phyloP scores from a whole-genome alignment of 2,113 vertebrate species.

The Embiotoca jacksoni region DNA sequence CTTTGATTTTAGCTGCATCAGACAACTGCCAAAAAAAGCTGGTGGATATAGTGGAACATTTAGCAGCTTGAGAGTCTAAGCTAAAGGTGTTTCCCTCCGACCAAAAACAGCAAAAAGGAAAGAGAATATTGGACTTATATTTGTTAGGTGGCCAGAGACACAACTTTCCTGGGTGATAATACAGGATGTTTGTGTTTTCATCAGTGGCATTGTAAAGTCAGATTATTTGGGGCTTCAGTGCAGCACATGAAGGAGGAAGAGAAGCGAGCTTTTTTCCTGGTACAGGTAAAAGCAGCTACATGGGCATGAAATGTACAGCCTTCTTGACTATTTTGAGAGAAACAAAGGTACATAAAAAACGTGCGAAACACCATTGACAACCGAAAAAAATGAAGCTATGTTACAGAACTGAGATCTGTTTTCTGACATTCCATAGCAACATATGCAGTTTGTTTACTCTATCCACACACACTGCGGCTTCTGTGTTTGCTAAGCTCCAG shows the following conservation, averaged over 20 bases:
- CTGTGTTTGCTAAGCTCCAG: neutral
- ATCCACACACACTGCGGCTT: neutral
- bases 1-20: neutral
- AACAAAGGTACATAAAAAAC: neutral
- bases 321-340: neutral
- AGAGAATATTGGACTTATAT: neutral
- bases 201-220: neutral
- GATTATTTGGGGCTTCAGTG: neutral
- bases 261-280: too few species aligned
- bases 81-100: too few species aligned
- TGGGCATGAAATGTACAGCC: neutral
- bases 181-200: neutral
- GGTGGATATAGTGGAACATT: neutral
- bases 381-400: too few species aligned
- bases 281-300: neutral
- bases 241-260: too few species aligned
- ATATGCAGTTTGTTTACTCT: neutral
- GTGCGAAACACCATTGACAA: too few species aligned
- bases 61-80: too few species aligned
- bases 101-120: neutral
- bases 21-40: neutral
- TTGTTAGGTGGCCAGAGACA: neutral
- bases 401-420: too few species aligned
- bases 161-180: neutral
- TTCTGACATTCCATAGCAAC: too few species aligned